Evolutionary conservation across 2,797 vertebrate genomes (phyloP).

Genomic region (Loris lydekkerianus): DNA sequence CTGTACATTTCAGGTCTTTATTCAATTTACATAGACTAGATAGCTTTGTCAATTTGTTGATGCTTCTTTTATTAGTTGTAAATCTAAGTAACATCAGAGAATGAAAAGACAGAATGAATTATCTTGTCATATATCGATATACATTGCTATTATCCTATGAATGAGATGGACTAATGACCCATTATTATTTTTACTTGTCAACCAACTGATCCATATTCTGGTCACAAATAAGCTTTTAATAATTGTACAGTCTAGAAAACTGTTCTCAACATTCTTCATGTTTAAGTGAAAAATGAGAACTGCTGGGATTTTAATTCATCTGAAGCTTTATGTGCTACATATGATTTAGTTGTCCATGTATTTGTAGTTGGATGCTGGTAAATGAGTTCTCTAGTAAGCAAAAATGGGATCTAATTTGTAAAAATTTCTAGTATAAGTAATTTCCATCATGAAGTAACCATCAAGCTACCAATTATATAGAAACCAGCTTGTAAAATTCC

Average conservation of each 20-base stretch:
- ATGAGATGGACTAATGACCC: constrained; percentile 80
- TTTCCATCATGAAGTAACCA: background rate
- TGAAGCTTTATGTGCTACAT: constrained; percentile 64
- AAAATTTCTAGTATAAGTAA: background rate
- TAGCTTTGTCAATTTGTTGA: constrained; percentile 75
- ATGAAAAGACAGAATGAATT: constrained; percentile 71
- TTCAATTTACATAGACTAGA: constrained; percentile 64
- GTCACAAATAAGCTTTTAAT: constrained; percentile 56
- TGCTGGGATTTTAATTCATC: constrained; percentile 67
- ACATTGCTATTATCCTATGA: constrained; percentile 62
- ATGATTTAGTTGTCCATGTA: background rate
- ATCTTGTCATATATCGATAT: constrained; percentile 70
- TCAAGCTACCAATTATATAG: background rate
- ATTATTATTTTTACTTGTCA: constrained; percentile 76
- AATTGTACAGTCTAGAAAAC: background rate
- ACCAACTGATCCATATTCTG: constrained; percentile 63
- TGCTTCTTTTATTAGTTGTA: constrained; percentile 79
- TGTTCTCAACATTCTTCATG: background rate
- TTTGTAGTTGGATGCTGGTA: background rate
- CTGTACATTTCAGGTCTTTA: constrained; percentile 55
- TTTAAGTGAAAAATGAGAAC: background rate
- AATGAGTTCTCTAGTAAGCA: background rate
- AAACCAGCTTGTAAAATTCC: background rate
- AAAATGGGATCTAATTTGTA: background rate
- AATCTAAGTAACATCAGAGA: constrained; percentile 81